Evolutionary conservation across 1,140 invertebrate genomes (phyloP).

Genomic region (Tenebrio molitor): DNA sequence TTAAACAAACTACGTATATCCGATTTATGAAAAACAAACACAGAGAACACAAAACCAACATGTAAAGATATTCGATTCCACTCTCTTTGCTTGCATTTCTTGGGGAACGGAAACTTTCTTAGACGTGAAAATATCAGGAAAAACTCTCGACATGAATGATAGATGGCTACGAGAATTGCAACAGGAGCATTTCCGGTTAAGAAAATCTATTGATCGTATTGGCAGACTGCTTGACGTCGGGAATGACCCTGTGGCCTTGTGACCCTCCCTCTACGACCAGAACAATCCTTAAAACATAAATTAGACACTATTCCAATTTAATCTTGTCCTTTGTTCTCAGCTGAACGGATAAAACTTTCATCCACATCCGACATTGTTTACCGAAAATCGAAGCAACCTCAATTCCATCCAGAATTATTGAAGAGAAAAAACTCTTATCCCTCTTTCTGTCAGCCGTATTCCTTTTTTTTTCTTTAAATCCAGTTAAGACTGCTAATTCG

Average conservation of each 20-base stretch:
- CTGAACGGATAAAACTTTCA: constrained; percentile 19
- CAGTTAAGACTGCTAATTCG: background rate
- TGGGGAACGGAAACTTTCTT: background rate
- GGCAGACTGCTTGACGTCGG: background rate
- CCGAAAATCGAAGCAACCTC: constrained; percentile 6
- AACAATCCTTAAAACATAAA: constrained; percentile 17
- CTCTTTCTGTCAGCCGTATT: background rate
- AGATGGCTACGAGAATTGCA: background rate
- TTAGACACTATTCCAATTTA: constrained; percentile 34
- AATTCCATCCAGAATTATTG: background rate
- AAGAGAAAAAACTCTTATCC: background rate
- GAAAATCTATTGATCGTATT: constrained; percentile 4
- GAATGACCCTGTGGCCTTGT: constrained; percentile 1
- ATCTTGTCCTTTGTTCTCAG: constrained; percentile 5
- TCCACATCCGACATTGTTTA: background rate
- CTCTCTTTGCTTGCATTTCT: background rate
- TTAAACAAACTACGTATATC: too few relatives aligned
- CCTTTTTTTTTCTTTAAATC: background rate
- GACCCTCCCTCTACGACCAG: background rate
- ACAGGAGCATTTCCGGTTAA: background rate
- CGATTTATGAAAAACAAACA: too few relatives aligned
- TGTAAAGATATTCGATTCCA: background rate
- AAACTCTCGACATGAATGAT: constrained; percentile 11
- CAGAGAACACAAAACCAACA: background rate
- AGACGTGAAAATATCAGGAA: background rate